phyloP scores from a whole-genome alignment of 2,113 vertebrate species.

The Stigmatopora nigra region DNA sequence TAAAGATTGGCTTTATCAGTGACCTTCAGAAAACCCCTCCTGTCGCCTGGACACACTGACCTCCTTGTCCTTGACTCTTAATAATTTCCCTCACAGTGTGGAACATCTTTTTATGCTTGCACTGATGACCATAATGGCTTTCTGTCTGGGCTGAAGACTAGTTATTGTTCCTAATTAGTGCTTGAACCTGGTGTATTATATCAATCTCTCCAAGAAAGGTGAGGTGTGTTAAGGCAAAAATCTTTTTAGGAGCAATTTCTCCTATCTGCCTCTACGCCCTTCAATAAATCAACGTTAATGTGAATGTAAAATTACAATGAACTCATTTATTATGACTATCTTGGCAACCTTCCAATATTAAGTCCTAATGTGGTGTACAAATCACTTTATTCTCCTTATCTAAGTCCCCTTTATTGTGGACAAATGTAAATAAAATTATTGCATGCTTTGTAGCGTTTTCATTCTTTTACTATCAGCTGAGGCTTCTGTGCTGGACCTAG shows the following conservation, averaged over 20 bases:
- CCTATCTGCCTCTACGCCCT: conserved; percentile 28
- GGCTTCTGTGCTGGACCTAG: conserved; percentile 35
- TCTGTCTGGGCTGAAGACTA: conserved; percentile 55
- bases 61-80: conserved; percentile 60
- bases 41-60: conserved; percentile 50
- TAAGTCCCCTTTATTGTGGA: conserved; percentile 1
- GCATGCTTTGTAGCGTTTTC: conserved; percentile 4
- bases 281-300: conserved; percentile 51
- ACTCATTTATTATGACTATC: conserved; percentile 40
- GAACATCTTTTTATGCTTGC: conserved; percentile 62
- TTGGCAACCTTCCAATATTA: conserved; percentile 17
- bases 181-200: conserved; percentile 58
- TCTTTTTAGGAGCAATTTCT: conserved; percentile 48
- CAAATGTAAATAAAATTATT: conserved; percentile 3
- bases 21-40: conserved; percentile 38
- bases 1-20: conserved; percentile 46
- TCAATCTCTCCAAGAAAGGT: conserved; percentile 61
- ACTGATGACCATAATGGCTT: conserved; percentile 63
- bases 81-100: conserved; percentile 53
- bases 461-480: conserved; percentile 15
- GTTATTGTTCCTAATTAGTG: conserved; percentile 66
- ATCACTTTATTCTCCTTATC: neutral
- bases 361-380: conserved; percentile 7
- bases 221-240: conserved; percentile 57
- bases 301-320: conserved; percentile 43